Conservation (phyloP, 2,888 invertebrate genomes). For the Dynastes tityus region DNA sequence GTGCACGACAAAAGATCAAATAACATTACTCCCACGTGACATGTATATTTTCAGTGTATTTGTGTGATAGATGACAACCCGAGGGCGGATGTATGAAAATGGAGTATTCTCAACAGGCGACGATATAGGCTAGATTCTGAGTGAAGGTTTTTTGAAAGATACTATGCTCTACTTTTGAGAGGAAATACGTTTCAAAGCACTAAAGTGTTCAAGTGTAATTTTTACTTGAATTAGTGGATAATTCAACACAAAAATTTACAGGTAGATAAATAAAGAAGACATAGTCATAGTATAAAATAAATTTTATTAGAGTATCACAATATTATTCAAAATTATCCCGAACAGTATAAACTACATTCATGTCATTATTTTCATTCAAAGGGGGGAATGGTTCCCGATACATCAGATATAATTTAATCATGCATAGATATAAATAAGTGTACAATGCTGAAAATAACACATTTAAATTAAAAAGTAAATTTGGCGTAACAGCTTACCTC, state of each 20-base stretch:
- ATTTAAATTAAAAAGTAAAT: neutral
- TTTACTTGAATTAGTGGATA: no score
- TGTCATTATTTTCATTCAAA: neutral
- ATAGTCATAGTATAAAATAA: neutral
- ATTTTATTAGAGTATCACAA: constrained; percentile 9
- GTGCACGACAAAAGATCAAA: neutral
- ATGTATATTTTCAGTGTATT: constrained; percentile 16
- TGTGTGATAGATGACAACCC: neutral
- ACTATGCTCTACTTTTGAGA: no score
- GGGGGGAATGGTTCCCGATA: neutral
- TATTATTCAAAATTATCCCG: neutral
- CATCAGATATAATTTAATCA: neutral
- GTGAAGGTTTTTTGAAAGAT: no score
- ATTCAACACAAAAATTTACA: no score
- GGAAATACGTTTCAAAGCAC: no score
- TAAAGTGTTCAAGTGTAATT: no score
- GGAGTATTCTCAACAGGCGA: neutral
- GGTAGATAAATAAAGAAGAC: neutral
- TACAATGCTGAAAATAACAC: neutral
- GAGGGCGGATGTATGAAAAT: neutral
- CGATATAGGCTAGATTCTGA: neutral
- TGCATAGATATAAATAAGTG: neutral
- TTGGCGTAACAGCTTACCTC: neutral
- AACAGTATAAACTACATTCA: neutral
- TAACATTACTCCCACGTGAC: constrained; percentile 17